A percentile compares a stretch with the other conserved stretches of the same genome.
phyloP scores from a whole-genome alignment of 1,140 invertebrate species.

The Drosophila neocordata region DNA sequence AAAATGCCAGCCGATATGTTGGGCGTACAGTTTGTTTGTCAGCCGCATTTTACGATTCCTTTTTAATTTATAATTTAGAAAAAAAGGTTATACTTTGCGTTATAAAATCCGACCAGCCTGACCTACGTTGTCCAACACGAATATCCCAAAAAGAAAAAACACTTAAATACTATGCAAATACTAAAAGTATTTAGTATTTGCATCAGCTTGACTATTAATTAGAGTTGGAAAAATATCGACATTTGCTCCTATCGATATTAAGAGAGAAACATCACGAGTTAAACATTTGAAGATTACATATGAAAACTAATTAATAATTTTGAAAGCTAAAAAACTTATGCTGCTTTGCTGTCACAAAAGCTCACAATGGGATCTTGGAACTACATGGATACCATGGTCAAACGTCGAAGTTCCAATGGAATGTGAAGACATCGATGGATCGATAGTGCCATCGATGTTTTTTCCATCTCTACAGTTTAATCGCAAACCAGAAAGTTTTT shows the following conservation, averaged over 20 bases:
- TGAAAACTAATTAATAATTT: no score
- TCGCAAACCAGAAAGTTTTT: background rate
- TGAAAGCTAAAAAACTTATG: no score
- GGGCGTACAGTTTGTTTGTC: slow-evolving; percentile 85
- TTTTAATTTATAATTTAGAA: slow-evolving; percentile 19
- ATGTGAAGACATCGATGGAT: no score
- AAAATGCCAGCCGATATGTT: slow-evolving; percentile 88
- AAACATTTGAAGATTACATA: no score
- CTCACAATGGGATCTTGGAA: no score
- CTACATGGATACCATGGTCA: no score
- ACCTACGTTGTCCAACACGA: background rate
- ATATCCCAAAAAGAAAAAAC: background rate
- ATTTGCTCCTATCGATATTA: no score
- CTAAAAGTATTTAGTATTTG: background rate
- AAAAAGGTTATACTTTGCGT: slow-evolving; percentile 23
- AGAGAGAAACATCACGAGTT: no score
- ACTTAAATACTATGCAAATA: background rate
- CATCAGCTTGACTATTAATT: background rate
- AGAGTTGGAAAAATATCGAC: no score
- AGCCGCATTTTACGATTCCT: slow-evolving; percentile 85
- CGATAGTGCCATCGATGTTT: no score
- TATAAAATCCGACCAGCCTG: slow-evolving; percentile 32
- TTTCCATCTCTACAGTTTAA: background rate
- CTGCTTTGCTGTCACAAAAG: no score
- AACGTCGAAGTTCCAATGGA: no score